Evolutionary conservation across 2,113 vertebrate species (phyloP), one percentile per base, ranked within the genome.

Genomic region (Platysteira castanea): DNA sequence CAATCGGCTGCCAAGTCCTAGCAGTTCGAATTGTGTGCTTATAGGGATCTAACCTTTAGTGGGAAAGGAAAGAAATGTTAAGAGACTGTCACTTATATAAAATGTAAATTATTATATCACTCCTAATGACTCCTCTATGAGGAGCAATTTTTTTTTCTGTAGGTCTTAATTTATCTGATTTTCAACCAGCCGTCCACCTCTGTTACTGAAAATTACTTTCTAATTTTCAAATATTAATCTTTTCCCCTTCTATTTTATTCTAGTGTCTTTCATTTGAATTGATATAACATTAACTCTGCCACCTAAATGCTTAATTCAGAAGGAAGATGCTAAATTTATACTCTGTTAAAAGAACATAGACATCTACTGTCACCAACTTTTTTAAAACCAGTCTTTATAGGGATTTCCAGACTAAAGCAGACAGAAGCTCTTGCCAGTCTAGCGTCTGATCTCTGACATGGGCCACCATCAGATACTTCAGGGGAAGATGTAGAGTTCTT

Each of bases 281-380:
- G 63, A 93, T 96, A 88, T 81, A 95, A 87, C 61, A 92, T 96
- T 97, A 95, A 90, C 46, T 94, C 46, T 93, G 20, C 86, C 67
- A 95, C 57, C 63, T 94, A 93, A 97, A 90, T 84, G 70, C 92
- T 88, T 94, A 90, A 95, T 95, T 97, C 95, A 94, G 87, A 94
- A 95, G 77, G 94, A 97, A 73, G 85, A 79, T 97, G 79, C 50
- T 97, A 97, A 97, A 97, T 97, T 96, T 97, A 95, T 89, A 85
- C n/a, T 79, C 73, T 85, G 26, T 88, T 96, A 95, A 96, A 97
- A 97, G 84, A 91, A 82, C 13, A 41, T 77, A 91, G 91, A 75
- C 84, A 49, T 90, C 1, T 41, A 75, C 89, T 97, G 80, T 87
- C 92, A 95, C 50, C 69, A 89, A 35, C 59, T 95, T 94, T 81